Evolutionary conservation across 2,113 vertebrate species (phyloP), one percentile per base, ranked within the genome.

Genomic region (Blennius ocellaris): DNA sequence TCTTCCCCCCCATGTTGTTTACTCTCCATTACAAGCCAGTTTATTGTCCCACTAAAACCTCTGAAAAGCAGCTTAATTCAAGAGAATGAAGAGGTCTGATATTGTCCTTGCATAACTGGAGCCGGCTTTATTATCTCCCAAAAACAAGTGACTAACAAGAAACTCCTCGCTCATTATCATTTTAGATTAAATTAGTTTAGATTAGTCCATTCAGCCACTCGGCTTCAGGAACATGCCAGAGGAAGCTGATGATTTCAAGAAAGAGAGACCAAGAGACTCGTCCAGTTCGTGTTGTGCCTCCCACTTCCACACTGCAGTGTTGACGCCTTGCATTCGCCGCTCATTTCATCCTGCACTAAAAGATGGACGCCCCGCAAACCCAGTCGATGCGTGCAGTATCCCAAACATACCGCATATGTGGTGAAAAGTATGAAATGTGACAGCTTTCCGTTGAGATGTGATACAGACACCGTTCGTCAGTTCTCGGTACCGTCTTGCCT

Each of bases 141-240:
- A 82, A 78, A 30, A 76, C 58, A 80, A 76, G 51, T 63, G 65
- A 74, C 65, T 61, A 71, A 82, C 55, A 76, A 82, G 73, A 69
- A 78, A 64, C 49, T 56, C 6, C 38, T 83, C 81, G 68, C 56
- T 58, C 49, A 11, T 59, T 64, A 75, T 77, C 52, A 52, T 48
- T 44, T 83, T 69, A 72, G 39, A 81, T 80, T 49, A 66, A 39
- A 82, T 70, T 57, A 72, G 47, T 71, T 76, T 59, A 73, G 48
- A 75, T 77, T 75, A 83, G 39, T 55, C 39, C 52, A 79, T 64
- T 75, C 62, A 77, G 38, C 51, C 73, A 71, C 57, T 53, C 61
- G 77, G 68, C 21, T 80, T 47, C 36, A 60, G 40, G 68, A 85
- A 79, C 78, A 81, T 52, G 65, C 56, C 59, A 36, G 50, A 69